These are phyloP conservation scores for Aelia acuminata DNA, from an alignment of 2,888 invertebrate genomes.

Conservation along the genomic window DNA sequence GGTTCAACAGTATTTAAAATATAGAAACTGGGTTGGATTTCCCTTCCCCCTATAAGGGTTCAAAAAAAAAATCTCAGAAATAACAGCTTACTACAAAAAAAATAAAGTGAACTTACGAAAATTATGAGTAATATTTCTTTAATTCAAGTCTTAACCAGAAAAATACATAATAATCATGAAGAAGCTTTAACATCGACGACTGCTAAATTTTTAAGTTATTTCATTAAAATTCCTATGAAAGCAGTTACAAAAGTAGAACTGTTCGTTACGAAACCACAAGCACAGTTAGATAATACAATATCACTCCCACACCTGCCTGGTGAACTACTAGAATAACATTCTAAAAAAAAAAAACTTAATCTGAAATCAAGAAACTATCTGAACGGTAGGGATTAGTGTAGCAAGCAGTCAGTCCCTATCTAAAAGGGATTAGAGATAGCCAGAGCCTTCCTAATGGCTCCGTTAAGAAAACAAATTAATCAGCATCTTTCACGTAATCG, in stretches of 20 bases:
- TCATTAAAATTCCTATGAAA: neutral
- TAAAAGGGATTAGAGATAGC: neutral
- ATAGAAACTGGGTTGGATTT: too few species aligned
- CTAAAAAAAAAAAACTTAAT: neutral
- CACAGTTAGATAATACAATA: neutral
- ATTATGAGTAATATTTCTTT: too few species aligned
- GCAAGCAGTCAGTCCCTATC: neutral
- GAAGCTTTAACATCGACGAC: too few species aligned
- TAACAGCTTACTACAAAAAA: too few species aligned
- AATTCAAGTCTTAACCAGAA: too few species aligned
- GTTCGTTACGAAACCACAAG: neutral
- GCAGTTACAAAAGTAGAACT: neutral
- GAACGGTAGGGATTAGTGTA: neutral
- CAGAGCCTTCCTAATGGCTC: neutral
- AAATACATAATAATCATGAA: too few species aligned
- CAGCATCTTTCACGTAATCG: neutral
- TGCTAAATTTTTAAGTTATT: too few species aligned
- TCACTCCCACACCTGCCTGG: neutral
- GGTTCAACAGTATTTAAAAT: too few species aligned
- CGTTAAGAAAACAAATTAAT: neutral
- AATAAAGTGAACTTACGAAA: too few species aligned
- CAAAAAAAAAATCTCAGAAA: too few species aligned
- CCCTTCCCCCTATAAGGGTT: too few species aligned
- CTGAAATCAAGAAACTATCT: neutral
- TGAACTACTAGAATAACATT: neutral